Conservation (phyloP, 1,140 invertebrate genomes). For the Drosophila mauritiana region DNA sequence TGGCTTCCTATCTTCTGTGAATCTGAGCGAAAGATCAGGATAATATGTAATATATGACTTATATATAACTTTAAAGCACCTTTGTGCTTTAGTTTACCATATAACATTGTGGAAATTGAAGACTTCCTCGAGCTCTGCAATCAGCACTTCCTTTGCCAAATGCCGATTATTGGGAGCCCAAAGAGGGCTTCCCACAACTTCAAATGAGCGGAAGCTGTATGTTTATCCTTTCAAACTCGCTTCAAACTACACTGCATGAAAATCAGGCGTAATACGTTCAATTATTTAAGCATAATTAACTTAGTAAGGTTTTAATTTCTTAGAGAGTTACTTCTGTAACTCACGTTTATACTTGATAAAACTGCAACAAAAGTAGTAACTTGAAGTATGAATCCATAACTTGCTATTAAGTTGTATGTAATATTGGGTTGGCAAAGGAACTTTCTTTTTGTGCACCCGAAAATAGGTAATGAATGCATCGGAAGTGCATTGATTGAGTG, state of each 20-base stretch:
- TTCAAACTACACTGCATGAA: background rate
- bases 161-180: background rate
- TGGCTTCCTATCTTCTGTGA: no score
- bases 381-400: no score
- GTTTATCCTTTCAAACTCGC: background rate
- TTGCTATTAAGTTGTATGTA: no score
- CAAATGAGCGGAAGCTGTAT: background rate
- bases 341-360: no score
- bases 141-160: constrained; percentile 6
- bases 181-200: constrained; percentile 1
- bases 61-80: background rate
- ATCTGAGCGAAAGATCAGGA: no score
- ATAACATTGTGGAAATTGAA: background rate
- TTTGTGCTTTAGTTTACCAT: background rate
- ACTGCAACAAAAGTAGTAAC: no score
- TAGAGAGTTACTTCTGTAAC: no score
- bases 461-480: constrained; percentile 12
- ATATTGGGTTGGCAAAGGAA: no score
- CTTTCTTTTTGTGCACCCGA: background rate
- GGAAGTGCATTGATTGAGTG: constrained; percentile 74
- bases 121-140: background rate
- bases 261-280: background rate
- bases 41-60: no score
- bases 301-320: background rate
- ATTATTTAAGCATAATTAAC: background rate